Percentiles rank a stretch among this genome's conserved stretches.
Evolutionary conservation across 64 coral and sea anemone genomes (phyloP).

Genomic region (Stichodactyla helianthus): DNA sequence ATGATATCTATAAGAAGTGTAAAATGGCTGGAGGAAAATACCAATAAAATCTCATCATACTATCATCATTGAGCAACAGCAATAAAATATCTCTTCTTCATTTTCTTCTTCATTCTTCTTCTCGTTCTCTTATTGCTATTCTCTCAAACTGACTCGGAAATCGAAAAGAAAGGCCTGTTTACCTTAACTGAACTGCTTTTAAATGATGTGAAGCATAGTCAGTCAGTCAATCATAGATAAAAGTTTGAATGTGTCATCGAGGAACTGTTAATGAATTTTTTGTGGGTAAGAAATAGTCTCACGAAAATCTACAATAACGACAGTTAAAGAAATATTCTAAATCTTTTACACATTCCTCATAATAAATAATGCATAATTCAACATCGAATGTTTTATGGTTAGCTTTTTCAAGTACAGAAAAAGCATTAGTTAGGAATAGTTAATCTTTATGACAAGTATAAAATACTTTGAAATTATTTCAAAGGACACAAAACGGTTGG

Average conservation of each 20-base stretch:
- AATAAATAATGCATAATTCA: not conserved
- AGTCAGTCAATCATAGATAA: not conserved
- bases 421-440: conserved; percentile 9
- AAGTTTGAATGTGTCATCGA: not conserved
- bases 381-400: not conserved
- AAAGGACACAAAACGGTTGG: not conserved
- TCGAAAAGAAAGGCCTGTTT: not conserved
- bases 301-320: not conserved
- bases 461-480: not conserved
- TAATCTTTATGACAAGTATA: not conserved
- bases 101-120: not conserved
- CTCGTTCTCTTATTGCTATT: not conserved
- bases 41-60: not conserved
- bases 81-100: not conserved
- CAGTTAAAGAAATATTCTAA: conserved; percentile 1
- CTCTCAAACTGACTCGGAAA: not conserved
- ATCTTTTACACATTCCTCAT: conserved; percentile 1
- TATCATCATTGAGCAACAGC: not conserved
- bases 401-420: not conserved
- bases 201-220: not conserved
- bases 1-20: not conserved
- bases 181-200: not conserved
- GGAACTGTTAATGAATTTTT: not conserved
- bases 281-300: not conserved
- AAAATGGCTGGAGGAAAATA: not conserved